phyloP scores from a whole-genome alignment of 2,888 invertebrate species.

The Didymodactylos carnosus region DNA sequence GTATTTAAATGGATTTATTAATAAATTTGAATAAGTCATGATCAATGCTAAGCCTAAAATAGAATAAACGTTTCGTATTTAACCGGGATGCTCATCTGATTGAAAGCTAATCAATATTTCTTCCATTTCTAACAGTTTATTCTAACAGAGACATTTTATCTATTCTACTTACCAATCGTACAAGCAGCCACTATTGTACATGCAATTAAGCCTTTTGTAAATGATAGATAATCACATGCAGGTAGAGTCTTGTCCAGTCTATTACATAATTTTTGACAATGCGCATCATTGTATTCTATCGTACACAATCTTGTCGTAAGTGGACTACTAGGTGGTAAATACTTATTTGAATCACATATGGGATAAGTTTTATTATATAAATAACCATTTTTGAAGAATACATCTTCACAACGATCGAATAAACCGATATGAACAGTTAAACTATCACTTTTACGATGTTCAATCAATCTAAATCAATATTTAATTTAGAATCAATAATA shows the following conservation, averaged over 20 bases:
- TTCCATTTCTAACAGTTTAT: too few relatives aligned
- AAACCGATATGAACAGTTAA: neutral
- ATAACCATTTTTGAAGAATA: rapidly evolving
- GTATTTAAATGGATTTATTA: neutral
- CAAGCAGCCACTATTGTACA: neutral
- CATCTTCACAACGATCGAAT: neutral
- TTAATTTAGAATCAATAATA: neutral
- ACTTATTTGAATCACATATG: neutral
- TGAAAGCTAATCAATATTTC: too few relatives aligned
- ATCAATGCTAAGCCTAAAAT: neutral
- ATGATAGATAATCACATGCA: neutral
- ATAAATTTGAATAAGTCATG: neutral
- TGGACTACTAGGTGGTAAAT: neutral
- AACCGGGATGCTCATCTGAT: too few relatives aligned
- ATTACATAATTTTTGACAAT: neutral
- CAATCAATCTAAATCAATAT: neutral
- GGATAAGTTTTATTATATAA: too few relatives aligned
- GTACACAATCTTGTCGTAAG: too few relatives aligned
- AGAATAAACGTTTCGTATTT: too few relatives aligned
- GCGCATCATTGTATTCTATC: neutral
- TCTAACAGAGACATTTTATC: too few relatives aligned
- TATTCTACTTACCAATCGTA: too few relatives aligned
- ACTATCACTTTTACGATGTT: neutral
- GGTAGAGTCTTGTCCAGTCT: neutral
- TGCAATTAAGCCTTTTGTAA: neutral